Evolutionary conservation across 2,113 vertebrate species (phyloP).

Genomic region (Falco punctatus): DNA sequence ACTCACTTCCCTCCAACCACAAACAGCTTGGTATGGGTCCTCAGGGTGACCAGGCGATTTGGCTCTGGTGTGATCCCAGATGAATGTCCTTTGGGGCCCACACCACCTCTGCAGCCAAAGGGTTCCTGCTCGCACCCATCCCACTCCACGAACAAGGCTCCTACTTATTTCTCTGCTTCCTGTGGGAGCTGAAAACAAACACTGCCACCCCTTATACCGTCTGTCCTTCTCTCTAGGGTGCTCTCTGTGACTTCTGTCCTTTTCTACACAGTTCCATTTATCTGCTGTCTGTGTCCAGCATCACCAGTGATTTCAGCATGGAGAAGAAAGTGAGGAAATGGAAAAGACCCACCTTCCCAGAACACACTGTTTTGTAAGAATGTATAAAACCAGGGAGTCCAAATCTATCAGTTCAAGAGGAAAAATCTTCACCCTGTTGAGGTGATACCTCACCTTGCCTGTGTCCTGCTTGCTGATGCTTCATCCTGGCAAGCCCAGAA

Average conservation of each 20-base stretch:
- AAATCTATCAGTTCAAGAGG: neutral
- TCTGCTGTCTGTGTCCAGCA: neutral
- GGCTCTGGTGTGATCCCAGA: neutral
- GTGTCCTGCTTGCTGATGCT: neutral
- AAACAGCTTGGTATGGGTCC: neutral
- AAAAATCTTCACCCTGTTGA: neutral
- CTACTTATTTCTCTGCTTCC: neutral
- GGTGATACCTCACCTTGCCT: neutral
- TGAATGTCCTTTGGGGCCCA: neutral
- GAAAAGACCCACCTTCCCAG: neutral
- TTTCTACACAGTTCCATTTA: neutral
- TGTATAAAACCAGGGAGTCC: neutral
- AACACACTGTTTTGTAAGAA: neutral
- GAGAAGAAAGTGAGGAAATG: neutral
- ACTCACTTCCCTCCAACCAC: fast-evolving
- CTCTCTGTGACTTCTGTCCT: neutral
- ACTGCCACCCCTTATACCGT: neutral
- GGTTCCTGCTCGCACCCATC: neutral
- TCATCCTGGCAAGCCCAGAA: neutral
- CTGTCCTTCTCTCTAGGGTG: neutral
- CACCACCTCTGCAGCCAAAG: neutral
- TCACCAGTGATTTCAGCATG: neutral
- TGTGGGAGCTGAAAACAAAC: neutral
- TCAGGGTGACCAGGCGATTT: neutral
- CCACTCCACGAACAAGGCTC: neutral